Base-by-base conservation (phyloP, 2,113 vertebrate species). In the Colistium nudipinnis region DNA sequence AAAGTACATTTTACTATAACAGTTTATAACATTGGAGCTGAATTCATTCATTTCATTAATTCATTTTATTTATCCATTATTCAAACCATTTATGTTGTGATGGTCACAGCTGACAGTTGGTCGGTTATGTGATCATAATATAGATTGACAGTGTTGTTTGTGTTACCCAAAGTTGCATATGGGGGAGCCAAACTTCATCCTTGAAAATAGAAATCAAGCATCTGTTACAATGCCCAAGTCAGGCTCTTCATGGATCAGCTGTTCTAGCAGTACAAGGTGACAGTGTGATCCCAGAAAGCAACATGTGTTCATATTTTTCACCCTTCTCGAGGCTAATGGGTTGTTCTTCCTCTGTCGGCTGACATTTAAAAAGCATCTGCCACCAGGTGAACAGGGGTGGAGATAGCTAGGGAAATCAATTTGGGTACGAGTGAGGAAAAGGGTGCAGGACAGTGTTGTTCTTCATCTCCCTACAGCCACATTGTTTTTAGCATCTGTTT, bases 321-420 rank as follows among this genome's bases (percentile, higher is more conserved):
- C 47, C 48, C 31, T 69, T 47, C 28, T 38, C n/a, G 52, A 82
- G 56, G 68, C 77, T 70, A 62, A 78, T 78, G 57, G 56, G 36
- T 76, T 80, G 66, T 65, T 78, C 79, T 70, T 51, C n/a, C 16
- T 49, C 30, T 1, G 1, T 41, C 4, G 20, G 53, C 68, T 77
- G 81, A 60, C 77, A 78, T 76, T 84, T 86, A 76, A 77, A 78
- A 76, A 61, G 16, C 48, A 27, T 57, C 33, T 13, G 27, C 64
- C 39, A 44, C 25, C 56, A 67, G 30, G 53, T 70, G 47, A 45
- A 36, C 1, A 9, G 55, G 63, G 54, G 41, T 22, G 41, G 60
- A 51, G 48, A 27, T 61, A 47, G 43, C 20, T 1, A 38, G 55
- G 57, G 33, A 70, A 78, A 78, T 72, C 61, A 60, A 66, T 74